These are phyloP conservation scores for Nebria salina DNA, from an alignment of 2,888 invertebrate genomes.

Conservation along the genomic window DNA sequence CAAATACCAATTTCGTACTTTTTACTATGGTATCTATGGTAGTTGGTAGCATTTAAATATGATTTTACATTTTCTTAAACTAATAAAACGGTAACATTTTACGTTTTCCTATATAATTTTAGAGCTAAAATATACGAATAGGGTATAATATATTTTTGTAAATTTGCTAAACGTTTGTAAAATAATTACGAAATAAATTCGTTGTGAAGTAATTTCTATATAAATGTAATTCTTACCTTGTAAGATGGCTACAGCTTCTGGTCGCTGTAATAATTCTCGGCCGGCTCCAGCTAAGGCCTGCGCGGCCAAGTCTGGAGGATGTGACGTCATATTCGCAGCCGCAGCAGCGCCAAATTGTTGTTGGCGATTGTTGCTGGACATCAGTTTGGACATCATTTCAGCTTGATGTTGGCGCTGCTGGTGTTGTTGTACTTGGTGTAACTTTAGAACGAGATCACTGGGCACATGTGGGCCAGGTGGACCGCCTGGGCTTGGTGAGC, in stretches of 20 bases:
- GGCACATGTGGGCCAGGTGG: constrained; percentile 52
- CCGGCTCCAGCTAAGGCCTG: constrained; percentile 52
- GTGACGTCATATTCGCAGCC: constrained; percentile 56
- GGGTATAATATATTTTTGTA: too few species aligned
- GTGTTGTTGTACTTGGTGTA: constrained; percentile 66
- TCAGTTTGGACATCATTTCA: constrained; percentile 61
- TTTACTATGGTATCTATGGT: not conserved
- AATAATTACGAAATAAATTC: too few species aligned
- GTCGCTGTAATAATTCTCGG: constrained; percentile 74
- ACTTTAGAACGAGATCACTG: constrained; percentile 63
- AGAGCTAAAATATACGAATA: too few species aligned
- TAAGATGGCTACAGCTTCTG: constrained; percentile 81
- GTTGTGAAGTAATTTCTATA: too few species aligned
- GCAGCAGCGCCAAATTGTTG: constrained; percentile 49
- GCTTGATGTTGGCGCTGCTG: constrained; percentile 53
- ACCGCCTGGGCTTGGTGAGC: constrained; percentile 26
- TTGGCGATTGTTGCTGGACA: constrained; percentile 54
- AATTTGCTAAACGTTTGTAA: too few species aligned
- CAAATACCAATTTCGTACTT: not conserved
- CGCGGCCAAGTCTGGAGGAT: constrained; percentile 58
- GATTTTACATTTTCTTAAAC: too few species aligned
- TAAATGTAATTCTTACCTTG: constrained; percentile 66
- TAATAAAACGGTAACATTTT: too few species aligned
- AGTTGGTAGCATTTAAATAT: not conserved
- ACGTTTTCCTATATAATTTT: too few species aligned